phyloP scores from a whole-genome alignment of 2,113 vertebrate species.

The Stictonetta naevosa region DNA sequence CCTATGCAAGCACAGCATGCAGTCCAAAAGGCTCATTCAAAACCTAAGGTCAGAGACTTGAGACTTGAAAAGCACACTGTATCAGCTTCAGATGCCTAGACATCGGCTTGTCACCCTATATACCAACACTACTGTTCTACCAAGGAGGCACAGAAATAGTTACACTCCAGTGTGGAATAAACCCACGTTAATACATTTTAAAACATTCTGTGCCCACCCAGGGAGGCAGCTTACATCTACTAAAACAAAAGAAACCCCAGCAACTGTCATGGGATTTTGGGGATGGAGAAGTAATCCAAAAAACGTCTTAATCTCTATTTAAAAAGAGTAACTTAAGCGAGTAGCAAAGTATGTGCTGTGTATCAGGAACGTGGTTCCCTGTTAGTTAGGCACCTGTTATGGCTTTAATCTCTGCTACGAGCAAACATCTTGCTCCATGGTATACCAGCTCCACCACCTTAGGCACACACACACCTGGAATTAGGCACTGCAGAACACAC shows the following conservation, averaged over 20 bases:
- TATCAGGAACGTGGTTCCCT: not conserved
- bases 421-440: not conserved
- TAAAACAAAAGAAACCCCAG: slow-evolving; percentile 21
- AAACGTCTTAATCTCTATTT: not conserved
- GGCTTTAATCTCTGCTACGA: not conserved
- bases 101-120: not conserved
- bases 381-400: not conserved
- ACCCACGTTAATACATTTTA: not conserved
- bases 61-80: not conserved
- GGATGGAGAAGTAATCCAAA: not conserved
- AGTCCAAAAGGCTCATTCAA: not conserved
- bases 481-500: not conserved
- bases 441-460: fast-evolving
- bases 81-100: not conserved
- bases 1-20: not conserved
- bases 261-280: not conserved
- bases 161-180: not conserved
- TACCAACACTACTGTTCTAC: not conserved
- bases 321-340: not conserved
- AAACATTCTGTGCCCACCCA: slow-evolving; percentile 41
- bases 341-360: not conserved
- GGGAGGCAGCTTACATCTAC: not conserved
- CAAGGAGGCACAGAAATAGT: not conserved
- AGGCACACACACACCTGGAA: not conserved
- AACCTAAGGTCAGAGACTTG: not conserved